Conservation (phyloP, 2,797 vertebrate species). For the Hypotaenidia okinawae region DNA sequence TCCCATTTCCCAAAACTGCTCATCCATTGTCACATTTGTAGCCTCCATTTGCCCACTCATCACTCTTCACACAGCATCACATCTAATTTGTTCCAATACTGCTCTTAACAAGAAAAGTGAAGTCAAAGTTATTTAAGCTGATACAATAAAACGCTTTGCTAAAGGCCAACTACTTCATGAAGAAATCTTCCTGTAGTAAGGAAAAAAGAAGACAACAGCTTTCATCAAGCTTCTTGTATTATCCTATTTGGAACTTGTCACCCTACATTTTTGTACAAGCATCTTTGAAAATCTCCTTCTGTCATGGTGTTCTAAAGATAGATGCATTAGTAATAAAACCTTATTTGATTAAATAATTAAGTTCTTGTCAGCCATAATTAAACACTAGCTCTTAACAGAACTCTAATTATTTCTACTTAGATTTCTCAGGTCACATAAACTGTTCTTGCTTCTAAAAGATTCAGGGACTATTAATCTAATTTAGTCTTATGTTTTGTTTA, state of each 20-base stretch:
- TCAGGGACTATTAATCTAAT: not conserved
- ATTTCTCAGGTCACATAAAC: slow-evolving; percentile 10
- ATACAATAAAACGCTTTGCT: not conserved
- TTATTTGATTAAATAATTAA: slow-evolving; percentile 59
- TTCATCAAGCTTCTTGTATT: not conserved
- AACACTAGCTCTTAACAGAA: slow-evolving; percentile 10
- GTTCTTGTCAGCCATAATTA: slow-evolving; percentile 46
- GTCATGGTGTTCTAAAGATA: slow-evolving; percentile 16
- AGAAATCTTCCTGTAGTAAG: not conserved
- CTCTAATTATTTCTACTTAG: slow-evolving; percentile 42
- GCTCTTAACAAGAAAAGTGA: not conserved
- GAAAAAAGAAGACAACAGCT: not conserved
- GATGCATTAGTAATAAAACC: slow-evolving; percentile 13
- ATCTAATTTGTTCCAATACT: not conserved
- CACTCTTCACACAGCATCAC: not conserved
- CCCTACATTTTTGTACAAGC: not conserved
- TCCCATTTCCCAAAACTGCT: not conserved
- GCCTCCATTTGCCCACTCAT: not conserved
- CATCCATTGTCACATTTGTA: not conserved
- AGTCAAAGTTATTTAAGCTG: not conserved
- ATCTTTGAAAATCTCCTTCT: slow-evolving; percentile 14
- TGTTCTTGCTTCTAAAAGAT: not conserved
- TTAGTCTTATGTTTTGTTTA: not conserved
- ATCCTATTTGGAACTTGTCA: not conserved
- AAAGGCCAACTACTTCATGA: not conserved